Percentiles rank a stretch among this genome's conserved stretches.
These are phyloP conservation scores for Calephelis nemesis DNA, from an alignment of 1,140 invertebrate genomes.

Conservation along the genomic window DNA sequence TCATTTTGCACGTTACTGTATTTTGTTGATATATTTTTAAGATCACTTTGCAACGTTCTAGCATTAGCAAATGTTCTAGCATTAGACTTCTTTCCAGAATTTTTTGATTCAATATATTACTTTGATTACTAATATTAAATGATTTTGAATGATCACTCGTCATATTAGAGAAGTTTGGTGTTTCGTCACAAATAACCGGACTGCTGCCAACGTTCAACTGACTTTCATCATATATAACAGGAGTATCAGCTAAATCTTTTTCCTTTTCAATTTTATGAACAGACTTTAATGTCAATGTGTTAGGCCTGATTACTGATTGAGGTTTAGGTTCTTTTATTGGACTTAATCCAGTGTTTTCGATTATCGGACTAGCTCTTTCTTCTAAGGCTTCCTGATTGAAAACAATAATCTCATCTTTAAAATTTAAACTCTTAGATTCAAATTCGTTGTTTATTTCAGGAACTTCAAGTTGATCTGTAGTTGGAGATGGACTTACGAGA, in stretches of 20 bases:
- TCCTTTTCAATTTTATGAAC: neutral
- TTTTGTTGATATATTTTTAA: no score
- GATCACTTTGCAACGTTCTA: no score
- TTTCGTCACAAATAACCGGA: slow-evolving; percentile 5
- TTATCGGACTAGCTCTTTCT: slow-evolving; percentile 27
- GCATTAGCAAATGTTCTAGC: no score
- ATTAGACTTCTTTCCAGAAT: no score
- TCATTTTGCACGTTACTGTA: no score
- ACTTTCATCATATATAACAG: slow-evolving; percentile 19
- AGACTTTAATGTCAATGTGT: neutral
- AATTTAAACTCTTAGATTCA: slow-evolving; percentile 19
- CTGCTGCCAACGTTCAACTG: slow-evolving; percentile 11
- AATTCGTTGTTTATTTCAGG: neutral
- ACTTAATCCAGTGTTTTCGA: slow-evolving; percentile 18
- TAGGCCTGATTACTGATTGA: neutral
- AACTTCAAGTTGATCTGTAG: neutral
- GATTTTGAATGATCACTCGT: neutral
- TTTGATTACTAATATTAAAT: neutral
- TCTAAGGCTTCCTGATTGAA: slow-evolving; percentile 26
- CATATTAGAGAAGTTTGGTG: neutral
- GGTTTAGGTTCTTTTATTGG: neutral
- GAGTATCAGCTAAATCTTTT: slow-evolving; percentile 15
- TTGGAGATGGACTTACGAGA: neutral
- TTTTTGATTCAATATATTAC: no score
- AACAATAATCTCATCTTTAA: slow-evolving; percentile 26